These are phyloP conservation scores for Thumatha senex DNA, from an alignment of 2,888 invertebrate species.

Conservation along the genomic window DNA sequence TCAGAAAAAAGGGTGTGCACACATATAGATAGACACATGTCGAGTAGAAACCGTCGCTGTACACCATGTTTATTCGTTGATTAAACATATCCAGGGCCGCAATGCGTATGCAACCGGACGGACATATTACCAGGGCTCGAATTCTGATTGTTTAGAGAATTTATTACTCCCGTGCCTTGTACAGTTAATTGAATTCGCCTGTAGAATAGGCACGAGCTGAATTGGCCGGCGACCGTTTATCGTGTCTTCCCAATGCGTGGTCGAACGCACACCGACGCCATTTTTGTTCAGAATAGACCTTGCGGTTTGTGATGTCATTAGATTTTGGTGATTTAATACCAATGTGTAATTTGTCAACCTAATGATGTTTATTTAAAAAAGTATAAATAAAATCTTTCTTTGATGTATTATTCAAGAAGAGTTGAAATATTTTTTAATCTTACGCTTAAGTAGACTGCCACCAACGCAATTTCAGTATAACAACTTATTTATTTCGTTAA, in stretches of 20 bases:
- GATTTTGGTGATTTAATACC: conserved; percentile 10
- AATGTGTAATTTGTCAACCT: neutral
- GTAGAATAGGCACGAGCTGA: conserved; percentile 77
- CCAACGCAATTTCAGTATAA: no score
- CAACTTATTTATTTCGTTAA: no score
- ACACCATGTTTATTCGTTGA: conserved; percentile 78
- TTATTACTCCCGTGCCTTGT: conserved; percentile 82
- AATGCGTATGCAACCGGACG: conserved; percentile 80
- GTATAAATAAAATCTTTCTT: neutral
- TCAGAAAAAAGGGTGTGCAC: conserved; percentile 44
- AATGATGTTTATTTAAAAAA: neutral
- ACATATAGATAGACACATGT: conserved; percentile 61
- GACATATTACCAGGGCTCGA: conserved; percentile 82
- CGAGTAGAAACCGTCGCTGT: conserved; percentile 55
- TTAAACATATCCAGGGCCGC: conserved; percentile 78
- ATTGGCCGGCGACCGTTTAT: conserved; percentile 71
- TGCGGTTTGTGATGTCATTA: conserved; percentile 35
- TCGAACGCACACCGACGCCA: conserved; percentile 45
- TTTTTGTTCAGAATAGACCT: conserved; percentile 56
- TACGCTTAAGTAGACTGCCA: no score
- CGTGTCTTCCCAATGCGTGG: conserved; percentile 69
- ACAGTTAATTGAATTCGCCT: conserved; percentile 83
- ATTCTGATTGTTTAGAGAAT: conserved; percentile 84
- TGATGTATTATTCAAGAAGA: no score
- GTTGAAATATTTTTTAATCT: no score